phyloP scores from a whole-genome alignment of 92 coral and sea anemone genomes.

The Micromussa lordhowensis region DNA sequence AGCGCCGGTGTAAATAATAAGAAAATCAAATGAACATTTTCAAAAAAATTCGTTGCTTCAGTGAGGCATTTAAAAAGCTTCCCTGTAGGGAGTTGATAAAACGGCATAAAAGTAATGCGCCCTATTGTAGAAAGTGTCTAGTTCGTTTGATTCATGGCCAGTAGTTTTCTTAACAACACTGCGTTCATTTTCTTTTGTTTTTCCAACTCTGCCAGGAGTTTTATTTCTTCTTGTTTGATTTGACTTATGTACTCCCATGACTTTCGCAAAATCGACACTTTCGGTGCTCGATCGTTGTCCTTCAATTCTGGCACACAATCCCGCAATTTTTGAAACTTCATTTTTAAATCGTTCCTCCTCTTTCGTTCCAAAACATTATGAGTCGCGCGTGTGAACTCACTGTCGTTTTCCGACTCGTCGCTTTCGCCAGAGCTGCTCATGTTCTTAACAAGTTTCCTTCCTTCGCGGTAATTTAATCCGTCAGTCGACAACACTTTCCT shows the following conservation, averaged over 20 bases:
- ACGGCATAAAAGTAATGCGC: slow-evolving; percentile 11
- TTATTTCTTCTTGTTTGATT: slow-evolving; percentile 84
- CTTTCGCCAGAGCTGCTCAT: slow-evolving; percentile 82
- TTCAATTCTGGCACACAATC: slow-evolving; percentile 95
- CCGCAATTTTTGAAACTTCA: slow-evolving; percentile 94
- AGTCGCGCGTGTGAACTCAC: slow-evolving; percentile 95
- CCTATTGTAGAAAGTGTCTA: slow-evolving; percentile 25
- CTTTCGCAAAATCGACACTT: slow-evolving; percentile 92
- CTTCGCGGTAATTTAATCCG: slow-evolving; percentile 62
- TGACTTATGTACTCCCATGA: slow-evolving; percentile 85
- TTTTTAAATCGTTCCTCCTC: slow-evolving; percentile 94
- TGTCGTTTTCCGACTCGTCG: slow-evolving; percentile 95
- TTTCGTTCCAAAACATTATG: slow-evolving; percentile 97
- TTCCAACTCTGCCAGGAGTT: slow-evolving; percentile 71
- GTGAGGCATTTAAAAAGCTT: neutral
- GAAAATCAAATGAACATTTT: slow-evolving; percentile 41
- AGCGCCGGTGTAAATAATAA: slow-evolving; percentile 21
- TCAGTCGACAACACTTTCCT: slow-evolving; percentile 73
- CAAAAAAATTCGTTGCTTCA: slow-evolving; percentile 14
- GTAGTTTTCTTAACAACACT: slow-evolving; percentile 77
- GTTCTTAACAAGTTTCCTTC: slow-evolving; percentile 63
- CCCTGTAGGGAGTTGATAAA: slow-evolving; percentile 14
- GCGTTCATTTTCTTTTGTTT: slow-evolving; percentile 90
- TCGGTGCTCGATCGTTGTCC: slow-evolving; percentile 97
- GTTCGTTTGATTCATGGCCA: slow-evolving; percentile 73